Conservation (phyloP, 2,888 invertebrate genomes). For the Synanthedon myopaeformis region DNA sequence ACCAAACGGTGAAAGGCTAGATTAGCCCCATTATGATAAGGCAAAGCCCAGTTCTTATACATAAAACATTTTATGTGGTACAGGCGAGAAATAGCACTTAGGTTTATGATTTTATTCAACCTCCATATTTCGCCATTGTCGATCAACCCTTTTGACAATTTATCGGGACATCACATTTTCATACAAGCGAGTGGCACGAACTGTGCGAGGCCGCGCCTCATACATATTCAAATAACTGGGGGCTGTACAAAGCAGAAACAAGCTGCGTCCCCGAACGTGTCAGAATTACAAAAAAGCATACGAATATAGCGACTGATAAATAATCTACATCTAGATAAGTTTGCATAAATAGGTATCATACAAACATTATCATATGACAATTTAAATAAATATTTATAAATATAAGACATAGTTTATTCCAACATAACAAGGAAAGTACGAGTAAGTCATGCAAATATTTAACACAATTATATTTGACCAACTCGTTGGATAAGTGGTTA, state of each 20-base stretch:
- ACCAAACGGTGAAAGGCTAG: neutral
- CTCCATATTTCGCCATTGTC: conserved; percentile 41
- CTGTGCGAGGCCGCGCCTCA: conserved; percentile 43
- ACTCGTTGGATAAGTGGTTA: no score
- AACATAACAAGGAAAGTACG: no score
- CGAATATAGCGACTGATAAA: conserved; percentile 37
- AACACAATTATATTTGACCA: no score
- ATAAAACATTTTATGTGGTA: neutral
- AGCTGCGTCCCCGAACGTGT: conserved; percentile 48
- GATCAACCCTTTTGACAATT: conserved; percentile 67
- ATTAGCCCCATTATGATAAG: neutral
- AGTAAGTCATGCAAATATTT: no score
- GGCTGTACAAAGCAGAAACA: conserved; percentile 57
- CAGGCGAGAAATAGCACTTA: neutral
- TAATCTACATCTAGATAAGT: conserved; percentile 30
- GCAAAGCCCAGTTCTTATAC: neutral
- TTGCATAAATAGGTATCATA: no score
- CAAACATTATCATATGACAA: no score
- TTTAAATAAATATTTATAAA: no score
- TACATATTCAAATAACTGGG: conserved; percentile 62
- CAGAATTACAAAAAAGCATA: conserved; percentile 55
- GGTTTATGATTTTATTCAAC: conserved; percentile 5
- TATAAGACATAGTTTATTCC: no score
- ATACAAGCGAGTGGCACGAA: conserved; percentile 52
- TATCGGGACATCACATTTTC: conserved; percentile 67